Base-by-base conservation (phyloP, 2,113 vertebrate genomes). In the Actinemys pallida region DNA sequence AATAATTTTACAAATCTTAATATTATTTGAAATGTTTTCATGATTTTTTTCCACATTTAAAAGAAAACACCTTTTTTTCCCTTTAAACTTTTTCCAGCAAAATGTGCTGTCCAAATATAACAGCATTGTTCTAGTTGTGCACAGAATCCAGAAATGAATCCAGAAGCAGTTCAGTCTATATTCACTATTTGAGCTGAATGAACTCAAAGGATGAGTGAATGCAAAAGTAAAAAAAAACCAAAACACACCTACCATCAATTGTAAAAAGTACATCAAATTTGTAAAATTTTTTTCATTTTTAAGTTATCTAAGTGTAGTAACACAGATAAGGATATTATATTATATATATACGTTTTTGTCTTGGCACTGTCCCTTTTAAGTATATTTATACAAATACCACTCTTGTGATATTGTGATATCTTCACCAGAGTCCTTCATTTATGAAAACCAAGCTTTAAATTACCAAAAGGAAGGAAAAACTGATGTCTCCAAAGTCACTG, bases 361-460 rank as follows among this genome's bases (percentile, higher is more conserved):
- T 82, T 84, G 81, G 56, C 76, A 35, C 39, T 80, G 83, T 84
- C 54, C 72, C 31, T 1, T 12, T 90, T 83, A 78, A 47, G 31
- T 69, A 27, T 16, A 31, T 42, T 80, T 17, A 81, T 93, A 86
- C n/a, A 92, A 91, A 84, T 88, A 72, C 10, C 81, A 13, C 49
- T 57, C 4, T 16, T 82, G 59, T 72, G n/a, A 39, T 65, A 65
- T 65, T 65, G 24, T 93, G 79, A 6, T 78, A 86, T 80, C 54
- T 84, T 89, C 84, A 49, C 39, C 14, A 88, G 39, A 78, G 35
- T 87, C 65, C 45, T 50, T 22, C 35, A 69, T 84, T 90, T 95
- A 94, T 80, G 89, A 96, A 93, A 96, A 91, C 6, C 54, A 24
- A 59, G 76, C 39, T 78, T 39, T 76, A 89, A 93, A 96, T 45